Evolutionary conservation across 2,888 invertebrate species (phyloP).

Genomic region (Calliopum simillimum): DNA sequence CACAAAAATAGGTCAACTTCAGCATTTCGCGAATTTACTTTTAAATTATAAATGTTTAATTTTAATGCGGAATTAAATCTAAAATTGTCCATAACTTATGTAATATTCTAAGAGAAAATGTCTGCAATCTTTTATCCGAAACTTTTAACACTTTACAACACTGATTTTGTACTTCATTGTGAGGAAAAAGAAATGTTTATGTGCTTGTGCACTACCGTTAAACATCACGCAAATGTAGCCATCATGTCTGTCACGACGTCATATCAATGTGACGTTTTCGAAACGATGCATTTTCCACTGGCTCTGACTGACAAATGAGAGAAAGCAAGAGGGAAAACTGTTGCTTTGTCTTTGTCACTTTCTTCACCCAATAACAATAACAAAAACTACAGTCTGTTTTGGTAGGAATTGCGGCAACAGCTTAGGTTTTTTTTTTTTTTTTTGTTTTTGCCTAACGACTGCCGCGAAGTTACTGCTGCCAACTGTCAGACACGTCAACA

Average conservation of each 20-base stretch:
- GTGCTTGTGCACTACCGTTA: too few relatives aligned
- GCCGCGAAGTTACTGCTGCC: neutral
- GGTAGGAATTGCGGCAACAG: conserved; percentile 13
- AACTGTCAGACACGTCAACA: conserved; percentile 19
- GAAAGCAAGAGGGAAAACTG: neutral
- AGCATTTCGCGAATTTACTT: too few relatives aligned
- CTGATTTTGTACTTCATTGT: conserved; percentile 2
- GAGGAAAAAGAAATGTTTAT: neutral
- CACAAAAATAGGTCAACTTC: too few relatives aligned
- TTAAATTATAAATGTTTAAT: too few relatives aligned
- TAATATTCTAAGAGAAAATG: too few relatives aligned
- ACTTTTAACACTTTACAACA: neutral
- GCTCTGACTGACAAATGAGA: neutral
- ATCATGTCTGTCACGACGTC: conserved; percentile 21
- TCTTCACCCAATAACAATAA: neutral
- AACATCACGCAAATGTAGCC: conserved; percentile 24
- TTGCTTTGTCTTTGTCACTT: neutral
- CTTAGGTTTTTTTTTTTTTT: neutral
- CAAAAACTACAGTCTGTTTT: neutral
- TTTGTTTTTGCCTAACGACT: conserved; percentile 1
- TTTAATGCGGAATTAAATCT: too few relatives aligned
- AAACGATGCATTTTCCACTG: neutral
- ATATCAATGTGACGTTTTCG: conserved; percentile 1
- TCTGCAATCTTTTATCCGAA: too few relatives aligned
- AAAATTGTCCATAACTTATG: too few relatives aligned